Percentiles rank a stretch among this genome's conserved stretches.
phyloP scores from a whole-genome alignment of 2,888 invertebrate genomes.

The Siphlonurus alternatus region DNA sequence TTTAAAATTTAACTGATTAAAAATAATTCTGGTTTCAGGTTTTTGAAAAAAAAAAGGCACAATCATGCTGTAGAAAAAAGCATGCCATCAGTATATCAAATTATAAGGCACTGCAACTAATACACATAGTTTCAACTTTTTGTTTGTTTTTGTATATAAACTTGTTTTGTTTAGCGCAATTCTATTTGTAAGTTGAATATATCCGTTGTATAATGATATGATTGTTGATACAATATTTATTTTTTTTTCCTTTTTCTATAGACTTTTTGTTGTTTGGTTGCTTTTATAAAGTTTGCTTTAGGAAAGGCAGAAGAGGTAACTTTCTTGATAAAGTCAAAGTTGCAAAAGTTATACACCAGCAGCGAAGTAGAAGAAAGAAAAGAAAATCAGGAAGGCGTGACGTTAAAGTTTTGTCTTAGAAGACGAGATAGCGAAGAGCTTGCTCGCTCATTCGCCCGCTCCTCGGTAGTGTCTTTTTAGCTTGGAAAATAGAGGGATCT shows the following conservation, averaged over 20 bases:
- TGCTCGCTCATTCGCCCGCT: background rate
- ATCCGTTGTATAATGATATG: background rate
- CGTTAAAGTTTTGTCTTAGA: slow-evolving; percentile 2
- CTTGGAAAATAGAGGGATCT: background rate
- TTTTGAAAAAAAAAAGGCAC: too few relatives aligned
- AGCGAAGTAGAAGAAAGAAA: background rate
- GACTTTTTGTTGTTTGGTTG: background rate
- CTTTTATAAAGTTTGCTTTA: background rate
- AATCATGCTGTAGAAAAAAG: too few relatives aligned
- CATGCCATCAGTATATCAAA: too few relatives aligned
- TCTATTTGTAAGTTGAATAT: background rate
- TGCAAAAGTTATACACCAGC: slow-evolving; percentile 2
- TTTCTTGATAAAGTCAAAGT: slow-evolving; percentile 2
- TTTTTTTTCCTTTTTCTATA: background rate
- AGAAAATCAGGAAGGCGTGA: slow-evolving; percentile 4
- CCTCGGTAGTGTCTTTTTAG: background rate
- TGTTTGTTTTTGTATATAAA: too few relatives aligned
- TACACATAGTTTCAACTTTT: too few relatives aligned
- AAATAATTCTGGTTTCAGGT: too few relatives aligned
- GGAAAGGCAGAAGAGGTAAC: background rate
- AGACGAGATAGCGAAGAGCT: background rate
- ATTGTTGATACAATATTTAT: background rate
- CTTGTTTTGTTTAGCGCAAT: background rate
- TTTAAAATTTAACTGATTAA: too few relatives aligned
- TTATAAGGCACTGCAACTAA: too few relatives aligned